phyloP scores from a whole-genome alignment of 2,888 invertebrate genomes.

The Drosophila ustulata region DNA sequence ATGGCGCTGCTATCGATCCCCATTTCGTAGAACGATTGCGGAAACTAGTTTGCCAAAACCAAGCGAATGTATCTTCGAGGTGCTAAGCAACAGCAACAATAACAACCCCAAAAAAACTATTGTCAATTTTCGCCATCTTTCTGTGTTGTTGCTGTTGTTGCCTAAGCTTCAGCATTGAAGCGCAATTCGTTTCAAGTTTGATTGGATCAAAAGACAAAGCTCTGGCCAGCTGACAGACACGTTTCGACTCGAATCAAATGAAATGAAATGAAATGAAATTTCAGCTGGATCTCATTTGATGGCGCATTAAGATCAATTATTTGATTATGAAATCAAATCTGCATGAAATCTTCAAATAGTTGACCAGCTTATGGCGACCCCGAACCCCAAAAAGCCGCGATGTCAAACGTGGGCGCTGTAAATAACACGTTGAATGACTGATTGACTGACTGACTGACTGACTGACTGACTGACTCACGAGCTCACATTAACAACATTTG shows the following conservation, averaged over 20 bases:
- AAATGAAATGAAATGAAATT: constrained; percentile 12
- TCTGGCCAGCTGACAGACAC: constrained; percentile 60
- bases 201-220: constrained; percentile 68
- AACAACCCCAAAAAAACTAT: constrained; percentile 36
- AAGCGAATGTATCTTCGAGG: constrained; percentile 54
- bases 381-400: constrained; percentile 17
- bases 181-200: constrained; percentile 78
- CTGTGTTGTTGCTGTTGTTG: constrained; percentile 21
- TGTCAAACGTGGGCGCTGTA: constrained; percentile 65
- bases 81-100: constrained; percentile 56
- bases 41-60: constrained; percentile 61
- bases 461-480: not conserved
- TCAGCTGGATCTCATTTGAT: constrained; percentile 64
- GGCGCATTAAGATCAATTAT: constrained; percentile 85
- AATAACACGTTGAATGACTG: constrained; percentile 30
- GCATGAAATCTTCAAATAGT: constrained; percentile 79
- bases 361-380: constrained; percentile 67
- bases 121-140: constrained; percentile 48
- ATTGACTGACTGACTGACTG: no score
- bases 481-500: constrained; percentile 6
- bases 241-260: constrained; percentile 29
- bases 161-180: constrained; percentile 66
- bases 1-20: constrained; percentile 44
- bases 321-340: constrained; percentile 83
- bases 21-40: constrained; percentile 65